Base-by-base conservation (phyloP, 53 echinoderm and acorn worm species). In the Mesocentrotus franciscanus region DNA sequence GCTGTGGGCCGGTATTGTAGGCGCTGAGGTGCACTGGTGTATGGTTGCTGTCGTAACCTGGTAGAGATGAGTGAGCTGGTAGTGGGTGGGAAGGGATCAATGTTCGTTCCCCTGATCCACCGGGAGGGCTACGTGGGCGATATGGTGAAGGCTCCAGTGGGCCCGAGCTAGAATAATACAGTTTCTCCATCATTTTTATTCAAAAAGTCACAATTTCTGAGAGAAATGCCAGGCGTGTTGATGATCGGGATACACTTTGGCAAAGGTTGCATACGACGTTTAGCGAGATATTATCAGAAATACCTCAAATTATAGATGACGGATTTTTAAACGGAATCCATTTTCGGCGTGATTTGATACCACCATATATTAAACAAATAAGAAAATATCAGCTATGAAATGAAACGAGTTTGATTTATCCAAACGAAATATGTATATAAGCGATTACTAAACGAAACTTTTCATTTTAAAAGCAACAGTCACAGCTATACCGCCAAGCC, bases 1-100 rank as follows among this genome's bases (percentile, higher is more conserved):
- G 85, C 55, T 94, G 95, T 27, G 95, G 16, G 26, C 95, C 85
- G 85, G 95, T 2, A 62, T 94, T 94, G 95, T 94, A 94, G 85
- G 95, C 87, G 95, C 95, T 85, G 71, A 94, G 35, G 61, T 94
- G 95, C 30, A 87, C 87, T 13, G 95, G n/a, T 1, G 95, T 70
- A 24, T 85, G 95, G 71, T 85, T 94, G 61, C 66, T 87, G 5
- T 94, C 95, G 56, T 94, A 94, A 6, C 95, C 95, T 10, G 94
- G 81, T 14, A 93, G 61, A 26, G 62, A 33, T 15, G 71, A 26
- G 87, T 94, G 95, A 16, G 68, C 18, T 34, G 62, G 85, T 42
- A 85, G 95, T 20, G 95, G 87, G 42, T 94, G 95, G 8, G 95
- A 34, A 0, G 95, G 66, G 10, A 94, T 13, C 62, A 94, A n/a